These are phyloP conservation scores for Crossocerus cetratus DNA, from an alignment of 2,888 invertebrate species.

Conservation along the genomic window DNA sequence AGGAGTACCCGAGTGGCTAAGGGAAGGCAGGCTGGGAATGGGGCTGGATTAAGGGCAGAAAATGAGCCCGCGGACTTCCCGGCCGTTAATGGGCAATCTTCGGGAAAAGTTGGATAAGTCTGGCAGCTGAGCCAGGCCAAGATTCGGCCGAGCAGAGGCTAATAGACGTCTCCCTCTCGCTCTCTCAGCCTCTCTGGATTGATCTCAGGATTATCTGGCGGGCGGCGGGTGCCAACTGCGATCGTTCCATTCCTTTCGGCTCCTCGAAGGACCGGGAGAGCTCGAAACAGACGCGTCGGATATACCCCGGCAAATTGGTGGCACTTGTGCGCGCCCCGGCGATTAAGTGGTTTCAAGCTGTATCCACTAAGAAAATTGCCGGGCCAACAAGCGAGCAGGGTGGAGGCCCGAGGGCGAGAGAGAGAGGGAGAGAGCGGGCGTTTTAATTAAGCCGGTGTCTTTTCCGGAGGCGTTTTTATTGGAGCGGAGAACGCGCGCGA, in stretches of 20 bases:
- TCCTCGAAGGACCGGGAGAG: constrained; percentile 50
- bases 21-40: too few species aligned
- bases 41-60: neutral
- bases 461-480: constrained; percentile 34
- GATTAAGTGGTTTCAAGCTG: constrained; percentile 73
- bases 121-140: constrained; percentile 15
- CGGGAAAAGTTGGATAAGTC: constrained; percentile 17
- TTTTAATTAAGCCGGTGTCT: constrained; percentile 61
- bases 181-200: constrained; percentile 52
- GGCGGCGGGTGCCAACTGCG: constrained; percentile 70
- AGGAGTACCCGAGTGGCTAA: too few species aligned
- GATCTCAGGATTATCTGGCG: constrained; percentile 66
- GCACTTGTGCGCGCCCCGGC: constrained; percentile 70
- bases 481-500: constrained; percentile 4
- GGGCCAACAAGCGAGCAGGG: neutral
- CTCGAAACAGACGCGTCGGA: constrained; percentile 63
- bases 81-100: constrained; percentile 22
- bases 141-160: constrained; percentile 43
- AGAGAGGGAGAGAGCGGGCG: constrained; percentile 14
- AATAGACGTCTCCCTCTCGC: constrained; percentile 34
- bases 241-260: constrained; percentile 62
- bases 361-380: constrained; percentile 65
- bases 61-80: neutral
- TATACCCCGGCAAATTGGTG: constrained; percentile 69
- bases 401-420: constrained; percentile 3